These are phyloP conservation scores for Protobothrops mucrosquamatus DNA, from an alignment of 2,113 vertebrate genomes.

Conservation along the genomic window DNA sequence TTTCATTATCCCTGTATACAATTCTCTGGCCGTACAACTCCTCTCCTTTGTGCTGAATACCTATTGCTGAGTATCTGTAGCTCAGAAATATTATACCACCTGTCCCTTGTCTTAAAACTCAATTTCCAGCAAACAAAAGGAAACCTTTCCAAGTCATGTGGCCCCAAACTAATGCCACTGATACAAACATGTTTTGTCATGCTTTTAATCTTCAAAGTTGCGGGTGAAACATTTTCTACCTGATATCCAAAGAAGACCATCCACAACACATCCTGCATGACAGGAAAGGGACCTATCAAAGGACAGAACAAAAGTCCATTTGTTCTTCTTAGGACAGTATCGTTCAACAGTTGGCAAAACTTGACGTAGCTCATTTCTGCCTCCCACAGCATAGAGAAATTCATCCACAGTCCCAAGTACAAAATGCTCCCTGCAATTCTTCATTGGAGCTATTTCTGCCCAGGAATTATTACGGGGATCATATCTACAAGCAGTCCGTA, in stretches of 20 bases:
- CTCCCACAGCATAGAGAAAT: conserved; percentile 88
- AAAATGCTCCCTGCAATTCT: conserved; percentile 95
- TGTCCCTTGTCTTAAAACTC: background rate
- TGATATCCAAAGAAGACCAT: conserved; percentile 97
- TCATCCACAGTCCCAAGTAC: conserved; percentile 88
- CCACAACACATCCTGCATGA: conserved; percentile 92
- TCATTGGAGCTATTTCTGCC: conserved; percentile 95
- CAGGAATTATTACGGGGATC: conserved; percentile 89
- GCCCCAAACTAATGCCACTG: background rate
- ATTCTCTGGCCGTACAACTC: background rate
- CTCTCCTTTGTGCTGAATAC: background rate
- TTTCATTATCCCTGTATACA: background rate
- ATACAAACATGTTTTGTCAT: conserved; percentile 19
- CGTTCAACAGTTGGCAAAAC: conserved; percentile 93
- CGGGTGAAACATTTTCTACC: conserved; percentile 75
- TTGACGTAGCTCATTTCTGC: conserved; percentile 91
- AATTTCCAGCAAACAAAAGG: conserved; percentile 8
- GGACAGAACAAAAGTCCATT: conserved; percentile 92
- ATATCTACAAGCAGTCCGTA: conserved; percentile 89
- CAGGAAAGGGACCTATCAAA: conserved; percentile 97
- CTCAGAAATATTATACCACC: background rate
- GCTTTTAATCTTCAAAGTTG: conserved; percentile 49
- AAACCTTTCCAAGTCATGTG: background rate
- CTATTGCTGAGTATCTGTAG: background rate
- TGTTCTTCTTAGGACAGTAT: conserved; percentile 95